Base-by-base conservation (phyloP, 1,140 invertebrate genomes). In the Brachionus calyciflorus region DNA sequence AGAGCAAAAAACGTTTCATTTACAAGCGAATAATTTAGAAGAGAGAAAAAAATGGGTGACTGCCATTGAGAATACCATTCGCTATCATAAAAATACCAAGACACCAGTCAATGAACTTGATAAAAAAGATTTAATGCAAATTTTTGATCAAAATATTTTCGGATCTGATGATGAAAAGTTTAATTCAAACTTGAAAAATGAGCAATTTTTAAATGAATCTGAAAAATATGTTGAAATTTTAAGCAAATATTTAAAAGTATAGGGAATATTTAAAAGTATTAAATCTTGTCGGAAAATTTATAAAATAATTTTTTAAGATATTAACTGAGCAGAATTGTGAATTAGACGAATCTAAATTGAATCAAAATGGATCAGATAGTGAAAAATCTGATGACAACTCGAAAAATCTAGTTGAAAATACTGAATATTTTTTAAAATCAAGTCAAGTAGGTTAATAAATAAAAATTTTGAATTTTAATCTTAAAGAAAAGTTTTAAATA, bases 1-100 rank as follows among this genome's bases (percentile, higher is more conserved):
- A 4, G 96, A 99, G 86, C 91, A 94, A 78, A 99, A 99, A 85
- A 96, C 94, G 17, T 99, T 99, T 87, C 96, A 99, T 86, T 96
- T 99, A 85, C 96, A 89, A 92, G 88, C 88, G 87, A 79, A 41
- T 2, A 78, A 46, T 78, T 30, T 57, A 49, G 53, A 26, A 78
- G 96, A 99, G 84, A 87, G 96, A 65, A 93, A 98, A 83, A 89
- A 91, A 79, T 99, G 96, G 96, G 92, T 99, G 44, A 89, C 91
- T 37, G 92, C 91, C 37, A 86, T 99, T 55, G 94, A 99, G 85
- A 93, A 94, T 81, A 93, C 94, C 5, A 98, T 98, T 83, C 84
- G 91, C 41, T 87, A 91, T 78, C 93, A 95, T 86, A 60, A 60
- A 60, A 60, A 17, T 17, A 37, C 33, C 37, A 33, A 60, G 14